Base-by-base conservation (phyloP, 2,888 invertebrate species). In the Torymus texanus region DNA sequence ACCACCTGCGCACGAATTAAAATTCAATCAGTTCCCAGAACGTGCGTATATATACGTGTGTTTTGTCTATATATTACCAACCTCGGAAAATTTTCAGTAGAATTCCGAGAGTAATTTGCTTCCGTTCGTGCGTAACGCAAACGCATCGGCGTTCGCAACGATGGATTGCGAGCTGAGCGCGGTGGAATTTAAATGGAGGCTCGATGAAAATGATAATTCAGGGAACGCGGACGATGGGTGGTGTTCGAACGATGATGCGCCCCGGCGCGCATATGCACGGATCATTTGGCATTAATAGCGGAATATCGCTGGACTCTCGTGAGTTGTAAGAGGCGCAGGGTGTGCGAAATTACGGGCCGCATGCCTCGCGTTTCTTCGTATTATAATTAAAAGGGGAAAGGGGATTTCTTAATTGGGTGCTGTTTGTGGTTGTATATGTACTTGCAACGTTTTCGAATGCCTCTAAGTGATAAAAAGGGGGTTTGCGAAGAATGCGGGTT, bases 201-300 rank as follows among this genome's bases (percentile, higher is more conserved):
- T 58, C 59, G n/a, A 59, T 59, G 51, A 59, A 58, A 75, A 58
- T 66, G 59, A 75, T 74, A 75, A 75, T 75, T 67, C 51, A 2
- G 41, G 8, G 11, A 41, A 51, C 41, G n/a, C 12, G 14, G 13
- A 10, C 29, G 53, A 2, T 73, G 50, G 61, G 13, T 61, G 50
- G 41, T 50, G 21, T 61, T 61, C 58, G 41, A 41, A 41, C 8
- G 41, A 41, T 70, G 2, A 16, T 14, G 3, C 50, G 29, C 50
- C 1, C 21, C 21, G 21, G n/a, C 41, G 13, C 58, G 29, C 21
- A 68, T 29, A 29, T 50, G 51, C 13, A 14, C 4, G 1, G 11
- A 62, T 72, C 62, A 41, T 41, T 41, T 5, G 41, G 41, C 13
- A 51, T 29, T 62, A 72, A 72, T 29, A 59, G 1, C 8, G 50